phyloP scores from a whole-genome alignment of 2,113 vertebrate species.

The Garra rufa region DNA sequence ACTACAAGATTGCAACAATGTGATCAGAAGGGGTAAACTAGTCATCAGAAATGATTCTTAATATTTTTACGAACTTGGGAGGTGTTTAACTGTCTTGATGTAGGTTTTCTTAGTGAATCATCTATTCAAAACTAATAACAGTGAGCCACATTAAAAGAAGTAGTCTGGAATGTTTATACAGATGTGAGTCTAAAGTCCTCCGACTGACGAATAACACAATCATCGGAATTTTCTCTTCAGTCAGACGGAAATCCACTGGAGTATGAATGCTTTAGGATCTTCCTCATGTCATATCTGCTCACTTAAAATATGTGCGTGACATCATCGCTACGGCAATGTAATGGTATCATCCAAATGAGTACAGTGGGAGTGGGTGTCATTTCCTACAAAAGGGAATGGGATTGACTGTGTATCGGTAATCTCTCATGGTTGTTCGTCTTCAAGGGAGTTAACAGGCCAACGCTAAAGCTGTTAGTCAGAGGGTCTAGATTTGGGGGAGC shows the following conservation, averaged over 20 bases:
- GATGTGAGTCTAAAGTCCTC: not conserved
- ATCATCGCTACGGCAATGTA: not conserved
- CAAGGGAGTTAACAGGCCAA: not conserved
- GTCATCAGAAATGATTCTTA: not conserved
- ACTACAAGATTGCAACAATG: not conserved
- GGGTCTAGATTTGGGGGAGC: not conserved
- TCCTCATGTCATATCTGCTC: conserved; percentile 1
- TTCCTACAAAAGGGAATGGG: not conserved
- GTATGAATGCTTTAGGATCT: not conserved
- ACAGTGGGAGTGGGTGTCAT: not conserved
- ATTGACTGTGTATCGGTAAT: not conserved
- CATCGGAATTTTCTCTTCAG: not conserved
- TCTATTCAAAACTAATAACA: not conserved
- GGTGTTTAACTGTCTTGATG: not conserved
- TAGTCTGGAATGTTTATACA: not conserved
- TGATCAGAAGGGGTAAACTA: not conserved
- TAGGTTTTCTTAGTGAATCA: not conserved
- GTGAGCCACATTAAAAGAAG: not conserved
- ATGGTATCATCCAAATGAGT: conserved; percentile 28
- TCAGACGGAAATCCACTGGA: not conserved
- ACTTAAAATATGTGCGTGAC: not conserved
- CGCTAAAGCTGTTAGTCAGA: not conserved
- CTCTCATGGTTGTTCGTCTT: not conserved
- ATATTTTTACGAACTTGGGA: not conserved
- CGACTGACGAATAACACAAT: not conserved